phyloP scores from a whole-genome alignment of 2,113 vertebrate genomes.

The Pollimyrus isidori region DNA sequence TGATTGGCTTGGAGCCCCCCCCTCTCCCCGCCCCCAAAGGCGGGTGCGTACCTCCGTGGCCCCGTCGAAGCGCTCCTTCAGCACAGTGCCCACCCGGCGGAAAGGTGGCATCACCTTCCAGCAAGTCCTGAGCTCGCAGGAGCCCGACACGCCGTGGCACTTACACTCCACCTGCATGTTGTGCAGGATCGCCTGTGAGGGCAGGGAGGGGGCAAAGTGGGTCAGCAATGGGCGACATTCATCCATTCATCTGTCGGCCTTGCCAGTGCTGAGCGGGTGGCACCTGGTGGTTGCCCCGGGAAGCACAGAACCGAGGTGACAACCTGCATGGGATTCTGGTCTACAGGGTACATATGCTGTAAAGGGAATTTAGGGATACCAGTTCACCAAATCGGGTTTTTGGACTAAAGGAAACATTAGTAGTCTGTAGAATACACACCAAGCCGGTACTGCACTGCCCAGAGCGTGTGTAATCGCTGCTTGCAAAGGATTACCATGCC shows the following conservation, averaged over 20 bases:
- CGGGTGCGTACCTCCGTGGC: slow-evolving; percentile 51
- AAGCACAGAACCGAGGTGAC: neutral
- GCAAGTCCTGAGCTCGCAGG: slow-evolving; percentile 60
- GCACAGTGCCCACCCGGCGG: slow-evolving; percentile 48
- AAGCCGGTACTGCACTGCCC: neutral
- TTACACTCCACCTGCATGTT: slow-evolving; percentile 68
- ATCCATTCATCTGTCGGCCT: neutral
- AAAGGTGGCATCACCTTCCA: slow-evolving; percentile 72
- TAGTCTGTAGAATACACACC: neutral
- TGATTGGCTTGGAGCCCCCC: neutral
- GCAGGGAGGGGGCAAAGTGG: neutral
- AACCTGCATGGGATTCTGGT: neutral
- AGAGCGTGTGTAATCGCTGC: neutral
- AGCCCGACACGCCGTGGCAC: slow-evolving; percentile 62
- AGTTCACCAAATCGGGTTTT: neutral
- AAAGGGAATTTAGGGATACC: neutral
- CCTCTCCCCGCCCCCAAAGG: neutral
- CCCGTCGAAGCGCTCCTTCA: slow-evolving; percentile 66
- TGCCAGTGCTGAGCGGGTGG: neutral
- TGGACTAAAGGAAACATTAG: neutral
- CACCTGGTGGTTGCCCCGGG: neutral
- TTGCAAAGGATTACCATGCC: neutral
- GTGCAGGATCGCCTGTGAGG: slow-evolving; percentile 59
- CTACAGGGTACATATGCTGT: neutral
- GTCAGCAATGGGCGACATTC: neutral